Conservation (phyloP, 2,113 vertebrate species). For the Arvicanthis niloticus region DNA sequence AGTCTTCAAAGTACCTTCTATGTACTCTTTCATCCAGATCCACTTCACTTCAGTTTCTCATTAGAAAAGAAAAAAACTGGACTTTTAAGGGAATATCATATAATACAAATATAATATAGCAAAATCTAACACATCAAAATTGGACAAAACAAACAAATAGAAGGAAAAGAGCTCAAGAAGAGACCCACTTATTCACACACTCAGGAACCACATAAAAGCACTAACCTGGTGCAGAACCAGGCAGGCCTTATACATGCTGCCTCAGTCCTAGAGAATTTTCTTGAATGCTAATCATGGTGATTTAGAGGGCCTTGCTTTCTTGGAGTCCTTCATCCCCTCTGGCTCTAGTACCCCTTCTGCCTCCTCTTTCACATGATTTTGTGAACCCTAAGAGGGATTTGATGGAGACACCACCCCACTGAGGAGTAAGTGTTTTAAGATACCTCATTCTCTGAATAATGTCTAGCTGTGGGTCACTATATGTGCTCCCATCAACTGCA, state of each 20-base stretch:
- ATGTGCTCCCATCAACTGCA: background rate
- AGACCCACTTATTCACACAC: no score
- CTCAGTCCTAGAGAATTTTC: background rate
- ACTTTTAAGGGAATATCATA: background rate
- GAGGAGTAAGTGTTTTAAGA: background rate
- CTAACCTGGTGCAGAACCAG: background rate
- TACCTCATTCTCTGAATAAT: background rate
- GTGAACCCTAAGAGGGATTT: background rate
- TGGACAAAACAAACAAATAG: background rate
- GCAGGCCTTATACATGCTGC: background rate
- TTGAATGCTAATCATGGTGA: background rate
- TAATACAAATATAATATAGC: background rate
- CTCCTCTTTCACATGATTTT: background rate
- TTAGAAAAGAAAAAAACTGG: background rate
- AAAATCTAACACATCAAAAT: background rate
- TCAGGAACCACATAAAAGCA: background rate
- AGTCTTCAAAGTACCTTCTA: no score
- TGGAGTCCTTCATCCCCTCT: background rate
- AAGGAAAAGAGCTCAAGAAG: background rate
- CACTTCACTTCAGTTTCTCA: background rate
- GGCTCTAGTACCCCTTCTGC: background rate
- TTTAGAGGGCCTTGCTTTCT: background rate
- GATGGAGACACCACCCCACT: background rate
- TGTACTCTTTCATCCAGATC: background rate
- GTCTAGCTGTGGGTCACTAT: background rate